These are phyloP conservation scores for Channa striata DNA, from an alignment of 2,797 vertebrate species.

Conservation along the genomic window DNA sequence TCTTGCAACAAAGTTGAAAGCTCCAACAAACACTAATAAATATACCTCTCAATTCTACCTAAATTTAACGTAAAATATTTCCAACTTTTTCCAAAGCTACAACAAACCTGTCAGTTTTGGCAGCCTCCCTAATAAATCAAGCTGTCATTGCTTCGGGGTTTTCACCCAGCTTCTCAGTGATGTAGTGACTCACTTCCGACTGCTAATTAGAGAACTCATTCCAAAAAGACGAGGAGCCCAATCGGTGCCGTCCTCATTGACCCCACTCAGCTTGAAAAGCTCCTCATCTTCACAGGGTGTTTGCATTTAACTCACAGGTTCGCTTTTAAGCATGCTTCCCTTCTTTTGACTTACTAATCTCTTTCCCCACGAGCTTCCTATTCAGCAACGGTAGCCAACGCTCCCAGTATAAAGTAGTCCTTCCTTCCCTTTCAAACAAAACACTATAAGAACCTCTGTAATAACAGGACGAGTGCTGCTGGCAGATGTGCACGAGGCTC, in stretches of 20 bases:
- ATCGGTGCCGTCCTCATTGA: constrained; percentile 28
- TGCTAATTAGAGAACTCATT: constrained; percentile 31
- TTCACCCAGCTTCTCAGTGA: not conserved
- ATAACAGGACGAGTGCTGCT: not conserved
- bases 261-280: constrained; percentile 47
- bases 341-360: not conserved
- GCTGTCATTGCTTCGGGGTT: not conserved
- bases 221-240: constrained; percentile 12
- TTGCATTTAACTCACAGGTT: constrained; percentile 20
- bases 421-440: not conserved
- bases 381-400: constrained; percentile 4
- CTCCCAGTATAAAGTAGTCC: not conserved
- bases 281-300: constrained; percentile 29
- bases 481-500: not conserved
- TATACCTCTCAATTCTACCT: no score
- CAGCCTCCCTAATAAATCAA: not conserved
- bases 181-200: constrained; percentile 3
- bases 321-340: constrained; percentile 1
- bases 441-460: not conserved
- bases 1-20: no score
- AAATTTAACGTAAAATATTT: not conserved
- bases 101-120: not conserved
- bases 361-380: not conserved
- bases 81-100: not conserved
- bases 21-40: not conserved